phyloP scores from a whole-genome alignment of 2,888 invertebrate species.

The Melikaiella ostensackeni region DNA sequence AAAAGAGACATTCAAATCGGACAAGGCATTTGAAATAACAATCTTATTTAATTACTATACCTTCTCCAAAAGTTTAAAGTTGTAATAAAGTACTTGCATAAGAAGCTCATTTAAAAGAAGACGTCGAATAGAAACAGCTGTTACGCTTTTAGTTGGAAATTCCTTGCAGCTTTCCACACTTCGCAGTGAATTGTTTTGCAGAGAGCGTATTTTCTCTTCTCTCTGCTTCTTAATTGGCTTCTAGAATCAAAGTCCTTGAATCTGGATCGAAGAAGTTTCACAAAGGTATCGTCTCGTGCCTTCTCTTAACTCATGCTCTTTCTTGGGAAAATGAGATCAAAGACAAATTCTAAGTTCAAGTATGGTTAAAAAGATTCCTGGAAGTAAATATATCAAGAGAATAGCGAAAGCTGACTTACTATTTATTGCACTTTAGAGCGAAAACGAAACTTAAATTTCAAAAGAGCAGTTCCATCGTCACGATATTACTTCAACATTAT shows the following conservation, averaged over 20 bases:
- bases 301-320: neutral
- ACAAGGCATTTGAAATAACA: neutral
- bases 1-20: neutral
- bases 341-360: neutral
- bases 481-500: no score
- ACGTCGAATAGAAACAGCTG: neutral
- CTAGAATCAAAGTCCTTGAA: constrained; percentile 10
- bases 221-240: constrained; percentile 11
- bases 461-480: no score
- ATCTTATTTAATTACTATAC: neutral
- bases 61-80: no score
- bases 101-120: neutral
- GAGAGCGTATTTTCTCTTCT: neutral
- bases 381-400: neutral
- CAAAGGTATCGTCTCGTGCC: neutral
- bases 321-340: neutral
- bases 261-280: neutral
- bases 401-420: neutral
- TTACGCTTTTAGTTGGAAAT: neutral
- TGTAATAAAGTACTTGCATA: no score
- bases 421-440: neutral
- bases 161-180: constrained; percentile 1
- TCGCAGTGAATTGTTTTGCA: neutral
- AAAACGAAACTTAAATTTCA: neutral
- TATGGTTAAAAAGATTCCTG: neutral